Percentiles rank a stretch among this genome's conserved stretches.
These are phyloP conservation scores for Melanerpes aurifrons DNA, from an alignment of 2,113 vertebrate genomes.

Conservation along the genomic window DNA sequence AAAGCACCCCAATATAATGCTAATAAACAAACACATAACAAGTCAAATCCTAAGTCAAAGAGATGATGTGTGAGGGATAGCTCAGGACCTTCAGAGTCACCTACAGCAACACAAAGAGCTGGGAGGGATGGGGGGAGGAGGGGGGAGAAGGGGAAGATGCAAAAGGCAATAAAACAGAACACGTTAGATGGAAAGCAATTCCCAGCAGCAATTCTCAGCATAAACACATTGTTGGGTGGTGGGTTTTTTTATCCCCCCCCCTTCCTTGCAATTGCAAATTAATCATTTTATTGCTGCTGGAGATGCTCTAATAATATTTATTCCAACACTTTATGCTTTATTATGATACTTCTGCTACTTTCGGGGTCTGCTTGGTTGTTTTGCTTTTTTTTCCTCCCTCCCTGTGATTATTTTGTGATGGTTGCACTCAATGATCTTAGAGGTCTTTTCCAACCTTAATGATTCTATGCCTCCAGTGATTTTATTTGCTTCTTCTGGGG, in stretches of 20 bases:
- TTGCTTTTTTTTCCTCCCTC: neutral
- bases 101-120: neutral
- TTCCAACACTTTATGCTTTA: constrained; percentile 27
- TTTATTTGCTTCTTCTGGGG: neutral
- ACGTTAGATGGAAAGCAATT: constrained; percentile 8
- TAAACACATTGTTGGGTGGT: neutral
- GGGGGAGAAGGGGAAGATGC: neutral
- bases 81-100: neutral
- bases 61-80: neutral
- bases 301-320: constrained; percentile 66
- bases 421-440: no score
- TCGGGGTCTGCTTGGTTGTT: neutral
- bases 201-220: neutral
- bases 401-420: no score
- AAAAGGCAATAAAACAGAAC: neutral
- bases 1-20: neutral
- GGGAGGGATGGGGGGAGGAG: neutral
- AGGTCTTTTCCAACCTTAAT: no score
- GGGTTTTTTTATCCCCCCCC: neutral
- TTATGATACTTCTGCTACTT: constrained; percentile 21
- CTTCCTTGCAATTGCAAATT: constrained; percentile 37
- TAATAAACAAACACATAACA: rapidly evolving
- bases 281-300: constrained; percentile 59
- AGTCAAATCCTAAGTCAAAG: neutral
- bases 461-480: neutral